Evolutionary conservation across 2,113 vertebrate genomes (phyloP), one percentile per base, ranked within the genome.

Genomic region (Rhinopomastus cyanomelas): DNA sequence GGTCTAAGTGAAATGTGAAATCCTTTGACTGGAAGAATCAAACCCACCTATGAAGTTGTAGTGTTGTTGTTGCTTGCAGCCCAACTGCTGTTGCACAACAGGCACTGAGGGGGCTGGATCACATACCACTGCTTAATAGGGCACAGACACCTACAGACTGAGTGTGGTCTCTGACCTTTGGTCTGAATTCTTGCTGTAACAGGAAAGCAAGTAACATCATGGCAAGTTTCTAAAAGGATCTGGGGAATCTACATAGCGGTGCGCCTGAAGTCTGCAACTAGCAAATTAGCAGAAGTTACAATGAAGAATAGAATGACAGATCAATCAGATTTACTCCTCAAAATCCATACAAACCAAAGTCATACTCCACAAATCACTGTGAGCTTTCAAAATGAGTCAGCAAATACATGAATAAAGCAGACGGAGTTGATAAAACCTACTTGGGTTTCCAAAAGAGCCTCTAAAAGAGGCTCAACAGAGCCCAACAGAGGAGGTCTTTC

Each of bases 31-130:
- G 37, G 26, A 34, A 56, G 25, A 13, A 39, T 59, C 37, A 42
- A 5, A 0, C 3, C 30, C 36, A 4, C 6, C 3, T 8, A 16
- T 13, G 11, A n/a, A 55, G 29, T n/a, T 39, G 49, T 42, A 11
- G 2, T 34, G 42, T 17, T 61, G 66, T 26, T 62, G 78, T 20
- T 61, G 71, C 29, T 81, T 34, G 69, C 25, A 42, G 20, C 20
- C 39, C 42, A 37, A 52, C 2, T 29, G 42, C n/a, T 51, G 42
- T 52, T 52, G 73, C 62, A 49, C 57, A 64, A 59, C 15, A 46
- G n/a, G 75, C 56, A 21, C 18, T 4, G 21, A 53, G 37, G 62
- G 29, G 64, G 36, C 44, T 34, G 0, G 18, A 56, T 37, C 80
- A n/a, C 51, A 12, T 22, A 23, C 16, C 59, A 17, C 4, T 21